Evolutionary conservation across 2,888 invertebrate genomes (phyloP).

Genomic region (Stomorhina lunata): DNA sequence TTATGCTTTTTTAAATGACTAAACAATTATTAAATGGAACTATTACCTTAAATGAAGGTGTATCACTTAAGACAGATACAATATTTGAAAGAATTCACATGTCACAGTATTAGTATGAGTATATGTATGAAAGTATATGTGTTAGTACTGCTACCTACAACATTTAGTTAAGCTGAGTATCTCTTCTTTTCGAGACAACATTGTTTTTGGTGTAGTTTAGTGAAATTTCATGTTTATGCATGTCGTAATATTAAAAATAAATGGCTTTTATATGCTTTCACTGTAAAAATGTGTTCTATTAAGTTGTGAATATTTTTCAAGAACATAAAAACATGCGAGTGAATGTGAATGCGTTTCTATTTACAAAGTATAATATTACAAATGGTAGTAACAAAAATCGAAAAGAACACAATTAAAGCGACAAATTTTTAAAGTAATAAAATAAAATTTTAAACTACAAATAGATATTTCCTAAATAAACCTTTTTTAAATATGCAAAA

Average conservation of each 20-base stretch:
- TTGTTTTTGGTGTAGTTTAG: constrained; percentile 45
- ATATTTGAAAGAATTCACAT: too few relatives aligned
- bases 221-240: constrained; percentile 61
- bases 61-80: too few relatives aligned
- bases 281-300: constrained; percentile 28
- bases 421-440: background rate
- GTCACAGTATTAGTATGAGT: background rate
- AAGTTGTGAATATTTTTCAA: constrained; percentile 24
- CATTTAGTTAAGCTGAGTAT: too few relatives aligned
- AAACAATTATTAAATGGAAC: too few relatives aligned
- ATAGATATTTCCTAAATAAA: background rate
- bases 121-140: background rate
- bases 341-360: background rate
- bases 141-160: constrained; percentile 29
- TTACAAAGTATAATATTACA: background rate
- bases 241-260: constrained; percentile 63
- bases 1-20: too few relatives aligned
- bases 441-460: background rate
- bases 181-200: constrained; percentile 21
- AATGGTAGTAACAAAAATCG: background rate
- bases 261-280: constrained; percentile 56
- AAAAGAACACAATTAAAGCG: background rate
- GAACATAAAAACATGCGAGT: background rate
- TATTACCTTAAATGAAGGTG: too few relatives aligned
- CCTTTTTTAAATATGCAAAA: too few relatives aligned